Conservation (phyloP, 2,113 vertebrate species). For the Tachysurus fulvidraco region DNA sequence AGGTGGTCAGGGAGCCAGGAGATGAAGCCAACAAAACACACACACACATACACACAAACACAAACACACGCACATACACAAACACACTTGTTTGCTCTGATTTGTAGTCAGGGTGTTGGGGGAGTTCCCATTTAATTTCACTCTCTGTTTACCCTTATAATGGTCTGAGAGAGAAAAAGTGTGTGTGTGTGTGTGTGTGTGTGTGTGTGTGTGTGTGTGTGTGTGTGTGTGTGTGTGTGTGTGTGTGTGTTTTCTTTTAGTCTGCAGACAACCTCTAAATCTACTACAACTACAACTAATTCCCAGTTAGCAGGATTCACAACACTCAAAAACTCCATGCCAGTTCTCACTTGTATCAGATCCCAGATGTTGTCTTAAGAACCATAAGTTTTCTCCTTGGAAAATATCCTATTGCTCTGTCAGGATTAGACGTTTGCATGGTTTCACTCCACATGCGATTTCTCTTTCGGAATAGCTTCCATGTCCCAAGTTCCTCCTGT, state of each 20-base stretch:
- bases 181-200: background rate
- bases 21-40: conserved; percentile 58
- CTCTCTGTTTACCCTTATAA: conserved; percentile 99
- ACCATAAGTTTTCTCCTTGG: background rate
- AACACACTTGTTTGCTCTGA: conserved; percentile 94
- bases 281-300: background rate
- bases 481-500: background rate
- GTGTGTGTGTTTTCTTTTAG: background rate
- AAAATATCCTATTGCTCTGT: background rate
- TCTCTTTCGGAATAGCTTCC: background rate
- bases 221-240: conserved; percentile 7
- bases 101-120: conserved; percentile 96
- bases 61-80: background rate
- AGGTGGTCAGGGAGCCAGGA: conserved; percentile 63
- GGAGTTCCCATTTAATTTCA: conserved; percentile 99
- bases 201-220: background rate
- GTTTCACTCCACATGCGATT: background rate
- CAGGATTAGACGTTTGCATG: background rate
- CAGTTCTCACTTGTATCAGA: background rate
- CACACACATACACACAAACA: conserved; percentile 39
- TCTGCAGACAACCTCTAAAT: background rate
- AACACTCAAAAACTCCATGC: background rate
- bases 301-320: background rate
- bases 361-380: background rate
- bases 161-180: conserved; percentile 68